Base-by-base conservation (phyloP, 2,888 invertebrate genomes). In the Boloria euphrosyne region DNA sequence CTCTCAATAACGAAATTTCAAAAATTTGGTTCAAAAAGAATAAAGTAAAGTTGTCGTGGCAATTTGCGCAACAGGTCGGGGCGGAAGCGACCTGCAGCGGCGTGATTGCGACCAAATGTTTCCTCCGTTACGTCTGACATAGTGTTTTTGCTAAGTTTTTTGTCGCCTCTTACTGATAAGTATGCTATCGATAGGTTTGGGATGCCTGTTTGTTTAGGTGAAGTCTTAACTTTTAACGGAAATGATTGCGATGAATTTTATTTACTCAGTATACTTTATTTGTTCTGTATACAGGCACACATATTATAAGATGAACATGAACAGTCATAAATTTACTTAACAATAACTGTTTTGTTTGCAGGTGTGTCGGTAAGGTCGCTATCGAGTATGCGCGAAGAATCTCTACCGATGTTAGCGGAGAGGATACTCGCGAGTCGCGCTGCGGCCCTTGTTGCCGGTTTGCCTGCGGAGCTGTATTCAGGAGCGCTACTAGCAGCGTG, bases 401-500 rank as follows among this genome's bases (percentile, higher is more conserved):
- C 92, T 17, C 79, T 91, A 62, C 92, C 92, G 72, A 89, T 92
- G 90, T 73, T 92, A 73, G 92, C 92, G 67, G 92, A 91, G 80
- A 79, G 93, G 79, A 89, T 83, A 93, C 93, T 77, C 89, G 95
- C 77, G 84, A 93, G 74, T 74, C 94, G 80, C 75, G 94, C 80
- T 70, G 93, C 84, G 65, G 93, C 84, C 73, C 88, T 83, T 84
- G 93, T 90, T 70, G 93, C 93, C 2, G 94, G 93, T 4, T 83
- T 95, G 51, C 93, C 94, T 7, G 94, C 94, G 13, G 93, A 94
- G 64, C 89, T 95, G 68, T 95, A 95, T 84, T 94, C 94, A 53
- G 94, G 94, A 49, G 94, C 94, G 38, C 89, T 94, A 71, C 90
- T 94, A 64, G 91, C 94, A 22, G 93, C 94, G 74, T 91, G 91